Evolutionary conservation across 2,797 vertebrate genomes (phyloP), one percentile per base, ranked within the genome.

Genomic region (Phrynocephalus guinanensis): DNA sequence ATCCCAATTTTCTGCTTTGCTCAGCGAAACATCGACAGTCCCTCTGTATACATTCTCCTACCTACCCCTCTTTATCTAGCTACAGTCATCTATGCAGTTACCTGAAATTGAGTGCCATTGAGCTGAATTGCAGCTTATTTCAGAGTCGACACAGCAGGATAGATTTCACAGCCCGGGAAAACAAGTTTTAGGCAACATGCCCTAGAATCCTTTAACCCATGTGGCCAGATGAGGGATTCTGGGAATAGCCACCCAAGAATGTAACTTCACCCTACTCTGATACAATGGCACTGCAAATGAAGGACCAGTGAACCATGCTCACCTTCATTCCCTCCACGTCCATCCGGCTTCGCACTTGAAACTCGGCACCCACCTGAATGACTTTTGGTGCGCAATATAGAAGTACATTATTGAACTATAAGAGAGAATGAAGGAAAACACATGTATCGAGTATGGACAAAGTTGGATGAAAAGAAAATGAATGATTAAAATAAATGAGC

Each of bases 391-490:
- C 96, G 68, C 98, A 99, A 96, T 97, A 98, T 71, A 99, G 96
- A 94, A 99, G 93, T 93, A 98, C 98, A 96, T 98, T 98, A 97
- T 98, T 99, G 95, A 99, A 99, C 98, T 98, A 95, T 20, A 38
- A 11, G 92, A 79, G 71, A 89, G 30, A 1, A 56, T 8, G n/a
- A 30, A 16, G 3, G 48, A 20, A 63, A 78, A 33, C n/a, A 26
- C 11, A 5, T 5, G 72, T 3, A 38, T 20, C 20, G 6, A 1
- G 3, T 22, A 38, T 9, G 22, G n/a, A 50, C 9, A 16, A 71
- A 71, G 50, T 20, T 70, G 30, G 33, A n/a, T 30, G 28, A 38
- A 38, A 60, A 18, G 15, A 60, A 28, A 66, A 60, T 20, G 52
- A 79, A 75, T 3, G 20, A 33, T 16, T 4, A 87, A 52, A 10